Evolutionary conservation across 2,113 vertebrate genomes (phyloP).

Genomic region (Perca flavescens): DNA sequence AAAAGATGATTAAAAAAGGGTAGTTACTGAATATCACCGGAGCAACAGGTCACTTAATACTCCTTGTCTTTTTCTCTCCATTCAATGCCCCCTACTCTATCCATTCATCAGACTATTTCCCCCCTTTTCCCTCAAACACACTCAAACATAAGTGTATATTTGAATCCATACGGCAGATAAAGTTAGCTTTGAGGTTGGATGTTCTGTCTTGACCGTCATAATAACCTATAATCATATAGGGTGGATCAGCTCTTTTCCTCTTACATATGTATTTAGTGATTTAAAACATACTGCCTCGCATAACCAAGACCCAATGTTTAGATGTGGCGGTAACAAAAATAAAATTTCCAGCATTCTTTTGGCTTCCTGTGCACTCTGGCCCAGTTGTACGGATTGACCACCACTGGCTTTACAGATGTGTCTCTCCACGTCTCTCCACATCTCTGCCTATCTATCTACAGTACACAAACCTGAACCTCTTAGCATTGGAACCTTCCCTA

Average conservation of each 20-base stretch:
- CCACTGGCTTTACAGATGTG: constrained; percentile 5
- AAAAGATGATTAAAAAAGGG: not conserved
- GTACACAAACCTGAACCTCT: not conserved
- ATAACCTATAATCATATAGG: constrained; percentile 82
- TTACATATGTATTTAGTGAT: constrained; percentile 79
- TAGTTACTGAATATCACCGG: not conserved
- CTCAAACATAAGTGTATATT: constrained; percentile 12
- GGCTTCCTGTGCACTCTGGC: constrained; percentile 64
- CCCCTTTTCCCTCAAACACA: not conserved
- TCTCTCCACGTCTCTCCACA: constrained; percentile 27
- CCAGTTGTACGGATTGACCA: constrained; percentile 28
- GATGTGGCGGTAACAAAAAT: constrained; percentile 69
- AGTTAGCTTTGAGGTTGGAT: constrained; percentile 56
- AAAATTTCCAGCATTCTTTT: constrained; percentile 74
- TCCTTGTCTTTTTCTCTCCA: not conserved
- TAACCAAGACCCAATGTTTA: constrained; percentile 69
- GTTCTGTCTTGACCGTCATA: constrained; percentile 43
- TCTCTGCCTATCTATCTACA: not conserved
- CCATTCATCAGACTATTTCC: not conserved
- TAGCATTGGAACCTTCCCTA: constrained; percentile 43
- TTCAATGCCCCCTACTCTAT: not conserved
- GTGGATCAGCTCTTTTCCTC: constrained; percentile 75
- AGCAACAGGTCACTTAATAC: not conserved
- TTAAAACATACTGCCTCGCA: constrained; percentile 71
- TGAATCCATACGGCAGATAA: constrained; percentile 24